A percentile compares a stretch with the other conserved stretches of the same genome.
phyloP scores from a whole-genome alignment of 2,113 vertebrate genomes.

The Prunella himalayana region DNA sequence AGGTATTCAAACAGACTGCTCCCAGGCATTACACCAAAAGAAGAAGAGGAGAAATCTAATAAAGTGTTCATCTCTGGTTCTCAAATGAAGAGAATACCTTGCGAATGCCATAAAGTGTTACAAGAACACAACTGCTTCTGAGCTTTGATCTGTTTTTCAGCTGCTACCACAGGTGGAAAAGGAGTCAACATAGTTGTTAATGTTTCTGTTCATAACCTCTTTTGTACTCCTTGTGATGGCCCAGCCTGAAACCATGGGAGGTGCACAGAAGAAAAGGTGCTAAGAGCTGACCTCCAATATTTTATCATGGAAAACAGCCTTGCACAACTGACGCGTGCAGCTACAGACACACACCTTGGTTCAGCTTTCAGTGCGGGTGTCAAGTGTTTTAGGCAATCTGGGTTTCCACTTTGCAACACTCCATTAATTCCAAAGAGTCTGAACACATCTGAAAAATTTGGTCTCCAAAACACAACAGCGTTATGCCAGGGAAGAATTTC shows the following conservation, averaged over 20 bases:
- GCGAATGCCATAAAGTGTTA: slow-evolving; percentile 1
- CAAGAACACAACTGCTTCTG: slow-evolving; percentile 23
- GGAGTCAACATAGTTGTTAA: neutral
- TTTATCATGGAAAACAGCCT: neutral
- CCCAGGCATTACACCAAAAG: slow-evolving; percentile 5
- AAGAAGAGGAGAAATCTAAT: slow-evolving; percentile 34
- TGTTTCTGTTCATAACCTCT: neutral
- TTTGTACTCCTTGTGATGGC: neutral
- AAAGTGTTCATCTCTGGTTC: slow-evolving; percentile 27
- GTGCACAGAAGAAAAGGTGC: neutral
- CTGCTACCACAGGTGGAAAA: neutral
- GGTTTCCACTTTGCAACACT: slow-evolving; percentile 24
- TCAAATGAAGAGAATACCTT: slow-evolving; percentile 42
- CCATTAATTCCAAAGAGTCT: slow-evolving; percentile 26
- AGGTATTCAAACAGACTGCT: neutral
- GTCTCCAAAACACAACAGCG: slow-evolving; percentile 13
- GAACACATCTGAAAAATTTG: slow-evolving; percentile 5
- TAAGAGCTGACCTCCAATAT: neutral
- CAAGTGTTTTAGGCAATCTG: neutral
- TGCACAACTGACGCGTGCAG: accelerated
- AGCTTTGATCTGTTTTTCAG: slow-evolving; percentile 49
- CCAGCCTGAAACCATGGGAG: neutral
- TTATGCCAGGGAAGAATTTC: slow-evolving; percentile 9
- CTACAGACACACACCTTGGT: neutral
- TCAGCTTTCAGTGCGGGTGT: neutral